Base-by-base conservation (phyloP, 2,888 invertebrate species). In the Hyles lineata region DNA sequence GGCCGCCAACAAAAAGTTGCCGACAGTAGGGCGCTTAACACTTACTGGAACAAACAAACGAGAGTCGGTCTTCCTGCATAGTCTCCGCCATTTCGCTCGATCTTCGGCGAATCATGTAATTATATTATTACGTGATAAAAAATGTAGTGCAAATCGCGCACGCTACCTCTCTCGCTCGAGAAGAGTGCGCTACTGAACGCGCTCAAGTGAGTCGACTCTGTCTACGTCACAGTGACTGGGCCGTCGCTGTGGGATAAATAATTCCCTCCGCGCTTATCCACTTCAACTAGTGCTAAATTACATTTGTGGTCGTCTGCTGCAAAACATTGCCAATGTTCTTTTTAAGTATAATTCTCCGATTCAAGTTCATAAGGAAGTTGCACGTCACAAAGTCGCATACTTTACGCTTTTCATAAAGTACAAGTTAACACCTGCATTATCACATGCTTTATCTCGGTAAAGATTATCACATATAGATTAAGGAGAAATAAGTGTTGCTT, bases 211-310 rank as follows among this genome's bases (percentile, higher is more conserved):
- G 78, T 82, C 79, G 79, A n/a, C 60, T 59, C 71, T 50, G 71
- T 78, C 83, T 80, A 79, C 77, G 79, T 77, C 79, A 78, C 80
- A 80, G 81, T 81, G 82, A 77, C 78, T 80, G 80, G 77, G 72
- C 77, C 77, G 79, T 80, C 79, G 79, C 80, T 83, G 80, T 85
- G 79, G 81, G 85, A 88, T 90, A 89, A 90, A 89, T 90, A 88
- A 90, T 90, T 90, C 90, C 82, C 82, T 80, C 86, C 86, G 87
- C 84, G 87, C 87, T 88, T 88, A 89, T 87, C 87, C 85, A 86
- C 85, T 88, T 84, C 83, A 84, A 85, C 84, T 87, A 84, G 82
- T 83, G 83, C 87, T 89, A 89, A 89, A 89, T 89, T 88, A 87
- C 86, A 83, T 89, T 87, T 86, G 87, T 84, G 86, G 82, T 83